phyloP scores from a whole-genome alignment of 2,113 vertebrate species.

The Salvelinus namaycush region DNA sequence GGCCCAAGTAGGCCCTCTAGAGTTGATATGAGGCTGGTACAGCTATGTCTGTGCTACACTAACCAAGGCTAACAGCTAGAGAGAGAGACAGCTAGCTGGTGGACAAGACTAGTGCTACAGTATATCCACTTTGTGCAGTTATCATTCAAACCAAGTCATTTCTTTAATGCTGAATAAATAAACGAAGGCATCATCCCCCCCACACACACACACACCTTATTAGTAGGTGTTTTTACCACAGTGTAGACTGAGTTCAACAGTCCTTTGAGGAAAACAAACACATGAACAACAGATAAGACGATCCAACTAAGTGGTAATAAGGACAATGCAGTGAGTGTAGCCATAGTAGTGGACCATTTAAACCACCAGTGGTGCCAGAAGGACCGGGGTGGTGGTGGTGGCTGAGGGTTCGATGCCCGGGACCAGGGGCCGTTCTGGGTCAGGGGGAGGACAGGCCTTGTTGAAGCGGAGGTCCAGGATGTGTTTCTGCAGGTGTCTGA shows the following conservation, averaged over 20 bases:
- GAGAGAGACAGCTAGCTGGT: no score
- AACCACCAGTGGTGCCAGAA: slow-evolving; percentile 53
- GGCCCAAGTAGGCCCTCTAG: slow-evolving; percentile 39
- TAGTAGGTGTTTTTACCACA: no score
- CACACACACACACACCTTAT: no score
- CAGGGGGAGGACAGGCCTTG: slow-evolving; percentile 70
- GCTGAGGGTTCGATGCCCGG: background rate
- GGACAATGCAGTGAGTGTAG: background rate
- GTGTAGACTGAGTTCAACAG: no score
- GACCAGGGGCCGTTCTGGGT: background rate
- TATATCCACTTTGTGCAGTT: no score
- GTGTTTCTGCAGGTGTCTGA: slow-evolving; percentile 90
- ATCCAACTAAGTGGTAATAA: no score
- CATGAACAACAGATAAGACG: no score
- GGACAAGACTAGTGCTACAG: no score
- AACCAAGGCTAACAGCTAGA: background rate
- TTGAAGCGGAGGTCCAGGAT: slow-evolving; percentile 91
- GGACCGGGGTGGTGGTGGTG: slow-evolving; percentile 29
- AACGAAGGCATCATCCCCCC: no score
- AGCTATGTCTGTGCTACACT: background rate
- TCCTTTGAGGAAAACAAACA: no score
- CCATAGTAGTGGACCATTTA: slow-evolving; percentile 20
- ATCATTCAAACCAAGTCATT: no score
- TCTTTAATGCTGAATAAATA: no score
- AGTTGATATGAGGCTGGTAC: slow-evolving; percentile 11